Percentiles rank a stretch among this genome's conserved stretches.
phyloP scores from a whole-genome alignment of 2,113 vertebrate species.

The Ailuropoda melanoleuca region DNA sequence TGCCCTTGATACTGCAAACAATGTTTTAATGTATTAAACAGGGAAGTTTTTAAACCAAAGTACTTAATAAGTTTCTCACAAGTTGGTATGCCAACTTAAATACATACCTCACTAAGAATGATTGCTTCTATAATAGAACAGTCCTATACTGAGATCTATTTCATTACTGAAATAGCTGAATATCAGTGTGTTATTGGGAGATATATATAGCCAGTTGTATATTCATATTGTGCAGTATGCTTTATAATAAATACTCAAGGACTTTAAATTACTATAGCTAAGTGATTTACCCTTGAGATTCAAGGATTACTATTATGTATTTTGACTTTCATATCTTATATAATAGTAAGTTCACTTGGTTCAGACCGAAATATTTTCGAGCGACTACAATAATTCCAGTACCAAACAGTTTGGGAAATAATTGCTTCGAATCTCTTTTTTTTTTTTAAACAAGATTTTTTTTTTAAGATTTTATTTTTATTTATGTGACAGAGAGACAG shows the following conservation, averaged over 20 bases:
- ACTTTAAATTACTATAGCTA: constrained; percentile 5
- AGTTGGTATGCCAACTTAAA: background rate
- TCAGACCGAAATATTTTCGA: background rate
- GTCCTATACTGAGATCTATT: background rate
- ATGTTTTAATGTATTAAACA: background rate
- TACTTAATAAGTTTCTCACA: background rate
- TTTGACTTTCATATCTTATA: constrained; percentile 34
- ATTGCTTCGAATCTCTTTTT: background rate
- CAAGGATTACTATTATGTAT: background rate
- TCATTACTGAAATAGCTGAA: constrained; percentile 16
- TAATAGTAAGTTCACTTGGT: background rate
- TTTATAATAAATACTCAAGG: constrained; percentile 15
- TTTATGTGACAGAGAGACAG: too few species aligned
- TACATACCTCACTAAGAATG: background rate
- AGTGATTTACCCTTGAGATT: constrained; percentile 23
- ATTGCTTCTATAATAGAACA: background rate
- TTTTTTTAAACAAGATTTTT: too few species aligned
- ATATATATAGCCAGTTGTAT: constrained; percentile 7
- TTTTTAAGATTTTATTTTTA: too few species aligned
- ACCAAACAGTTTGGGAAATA: background rate
- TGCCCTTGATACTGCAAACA: background rate
- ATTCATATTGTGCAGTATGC: background rate
- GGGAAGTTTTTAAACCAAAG: background rate
- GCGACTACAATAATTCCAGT: background rate
- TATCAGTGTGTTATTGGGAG: background rate